phyloP scores from a whole-genome alignment of 2,113 vertebrate genomes.

The Vombatus ursinus region DNA sequence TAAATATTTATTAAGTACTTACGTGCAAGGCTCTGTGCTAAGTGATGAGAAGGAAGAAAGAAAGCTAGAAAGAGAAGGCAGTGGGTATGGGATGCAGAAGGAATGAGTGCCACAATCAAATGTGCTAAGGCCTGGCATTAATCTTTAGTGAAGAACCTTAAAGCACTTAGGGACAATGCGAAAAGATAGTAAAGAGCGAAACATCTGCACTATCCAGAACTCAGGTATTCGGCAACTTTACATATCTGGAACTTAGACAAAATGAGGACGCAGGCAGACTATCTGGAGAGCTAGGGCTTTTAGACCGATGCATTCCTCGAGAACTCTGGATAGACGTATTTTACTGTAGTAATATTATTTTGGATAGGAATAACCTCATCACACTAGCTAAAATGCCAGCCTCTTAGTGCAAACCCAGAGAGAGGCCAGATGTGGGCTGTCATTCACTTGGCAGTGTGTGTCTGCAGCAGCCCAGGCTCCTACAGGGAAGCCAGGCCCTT shows the following conservation, averaged over 20 bases:
- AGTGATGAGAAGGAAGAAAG: neutral
- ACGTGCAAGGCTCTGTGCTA: neutral
- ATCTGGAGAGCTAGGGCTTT: neutral
- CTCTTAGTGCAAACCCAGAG: neutral
- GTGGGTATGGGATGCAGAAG: neutral
- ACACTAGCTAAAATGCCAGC: neutral
- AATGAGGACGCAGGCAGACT: neutral
- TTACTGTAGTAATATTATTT: neutral
- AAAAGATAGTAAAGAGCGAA: neutral
- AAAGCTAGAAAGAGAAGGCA: neutral
- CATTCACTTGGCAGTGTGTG: neutral
- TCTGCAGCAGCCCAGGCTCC: conserved; percentile 39
- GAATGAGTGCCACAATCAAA: neutral
- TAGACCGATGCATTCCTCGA: neutral
- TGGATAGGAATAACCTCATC: neutral
- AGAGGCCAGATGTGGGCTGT: neutral
- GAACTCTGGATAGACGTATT: neutral
- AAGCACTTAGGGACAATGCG: neutral
- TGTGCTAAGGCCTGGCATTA: neutral
- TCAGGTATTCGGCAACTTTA: neutral
- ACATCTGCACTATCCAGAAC: neutral
- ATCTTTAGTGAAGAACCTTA: neutral
- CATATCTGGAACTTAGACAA: neutral
- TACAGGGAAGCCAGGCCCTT: neutral
- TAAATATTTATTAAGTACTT: neutral